Conservation (phyloP, 2,797 vertebrate species). For the Xenopus petersii region DNA sequence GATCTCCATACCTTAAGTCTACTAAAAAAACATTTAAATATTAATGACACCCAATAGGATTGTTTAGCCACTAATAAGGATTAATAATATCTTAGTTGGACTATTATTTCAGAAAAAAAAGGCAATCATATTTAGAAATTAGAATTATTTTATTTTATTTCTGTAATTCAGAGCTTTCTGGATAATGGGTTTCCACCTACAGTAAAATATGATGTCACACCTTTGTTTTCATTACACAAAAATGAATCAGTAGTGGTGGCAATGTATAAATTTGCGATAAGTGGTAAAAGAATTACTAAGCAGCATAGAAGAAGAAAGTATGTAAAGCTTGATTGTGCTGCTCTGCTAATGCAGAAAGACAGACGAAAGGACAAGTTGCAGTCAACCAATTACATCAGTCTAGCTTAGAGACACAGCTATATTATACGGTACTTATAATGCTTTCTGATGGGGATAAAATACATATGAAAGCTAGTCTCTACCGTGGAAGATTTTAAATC, state of each 20-base stretch:
- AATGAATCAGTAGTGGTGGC: not conserved
- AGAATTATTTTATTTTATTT: too few species aligned
- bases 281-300: not conserved
- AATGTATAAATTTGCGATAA: not conserved
- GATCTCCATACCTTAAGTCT: too few species aligned
- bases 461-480: constrained; percentile 64
- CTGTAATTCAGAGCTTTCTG: too few species aligned
- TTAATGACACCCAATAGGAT: too few species aligned
- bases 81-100: too few species aligned
- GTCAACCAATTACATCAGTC: not conserved
- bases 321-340: not conserved
- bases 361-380: constrained; percentile 35
- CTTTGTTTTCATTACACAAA: too few species aligned
- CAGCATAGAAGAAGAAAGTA: not conserved
- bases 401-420: not conserved
- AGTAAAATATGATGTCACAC: too few species aligned
- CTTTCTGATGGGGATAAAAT: constrained; percentile 54
- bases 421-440: not conserved
- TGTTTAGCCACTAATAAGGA: too few species aligned
- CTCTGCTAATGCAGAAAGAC: not conserved
- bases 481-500: constrained; percentile 52
- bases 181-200: too few species aligned
- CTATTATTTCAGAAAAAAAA: too few species aligned
- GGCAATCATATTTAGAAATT: too few species aligned
- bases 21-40: too few species aligned